Evolutionary conservation across 2,113 vertebrate genomes (phyloP), one percentile per base, ranked within the genome.

Genomic region (Pterophyllum scalare): DNA sequence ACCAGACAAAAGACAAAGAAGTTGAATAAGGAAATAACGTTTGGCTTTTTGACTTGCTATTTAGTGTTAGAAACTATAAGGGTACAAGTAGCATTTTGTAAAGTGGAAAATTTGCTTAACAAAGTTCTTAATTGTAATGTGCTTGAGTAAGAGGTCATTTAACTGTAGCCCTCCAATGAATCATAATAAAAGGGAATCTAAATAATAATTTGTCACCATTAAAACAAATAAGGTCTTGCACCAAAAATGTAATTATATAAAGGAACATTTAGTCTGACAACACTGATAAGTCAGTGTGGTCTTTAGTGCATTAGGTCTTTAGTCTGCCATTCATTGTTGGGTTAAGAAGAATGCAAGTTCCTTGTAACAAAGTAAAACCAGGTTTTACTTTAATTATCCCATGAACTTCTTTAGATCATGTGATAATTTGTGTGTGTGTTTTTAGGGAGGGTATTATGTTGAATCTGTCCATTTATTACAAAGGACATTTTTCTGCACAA

Each of bases 391-490:
- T 24, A 24, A 20, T 52, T 49, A 52, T 31, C 1, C 17, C 15
- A 70, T 70, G 28, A 70, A 49, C 40, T 46, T 35, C 33, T 35
- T 38, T 46, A 14, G 43, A 49, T 26, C 7, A 33, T 38, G 14
- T 3, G 40, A 64, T 64, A 60, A 38, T 87, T n/a, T 54, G 59
- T 38, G 60, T 28, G 3, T 28, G 3, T 28, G 3, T 43, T 13
- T 38, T 81, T 40, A 54, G 59, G 82, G 20, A 87, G 78, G 56
- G 43, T 83, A 79, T 89, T 81, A 75, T 7, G 1, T 38, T 54
- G 38, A 56, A 31, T 75, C 20, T 35, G 56, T 57, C 52, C 1
- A 22, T 89, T 86, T 80, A 70, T 84, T 83, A 81, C 15, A 7
- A 56, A 79, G 46, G 35, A 57, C 77, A 80, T 72, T 84, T 75